Evolutionary conservation across 2,797 vertebrate species (phyloP).

Genomic region (Bufotes viridis): DNA sequence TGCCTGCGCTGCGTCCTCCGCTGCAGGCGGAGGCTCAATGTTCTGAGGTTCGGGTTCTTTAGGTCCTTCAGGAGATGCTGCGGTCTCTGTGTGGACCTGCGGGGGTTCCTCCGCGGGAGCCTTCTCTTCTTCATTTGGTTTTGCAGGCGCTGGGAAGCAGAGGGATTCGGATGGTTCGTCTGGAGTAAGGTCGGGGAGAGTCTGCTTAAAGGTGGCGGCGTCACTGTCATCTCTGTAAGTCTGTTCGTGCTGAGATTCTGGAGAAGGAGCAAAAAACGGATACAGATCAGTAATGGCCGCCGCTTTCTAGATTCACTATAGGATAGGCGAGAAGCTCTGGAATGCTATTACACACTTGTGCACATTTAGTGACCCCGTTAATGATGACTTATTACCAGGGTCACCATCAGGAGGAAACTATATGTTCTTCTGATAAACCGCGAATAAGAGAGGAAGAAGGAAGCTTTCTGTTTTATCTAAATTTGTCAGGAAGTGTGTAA

Average conservation of each 20-base stretch:
- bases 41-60: conserved; percentile 74
- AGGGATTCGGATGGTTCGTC: conserved; percentile 89
- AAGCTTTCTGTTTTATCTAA: background rate
- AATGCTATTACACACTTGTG: conserved; percentile 56
- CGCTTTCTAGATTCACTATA: background rate
- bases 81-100: conserved; percentile 67
- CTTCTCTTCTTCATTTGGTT: conserved; percentile 76
- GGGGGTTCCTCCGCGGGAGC: conserved; percentile 72
- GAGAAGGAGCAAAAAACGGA: conserved; percentile 46
- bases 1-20: conserved; percentile 69
- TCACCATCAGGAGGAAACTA: background rate
- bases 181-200: conserved; percentile 92
- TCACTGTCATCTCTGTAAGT: conserved; percentile 88
- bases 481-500: conserved; percentile 48
- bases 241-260: conserved; percentile 83
- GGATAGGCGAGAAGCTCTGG: conserved; percentile 10
- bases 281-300: conserved; percentile 12
- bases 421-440: background rate
- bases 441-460: too few relatives aligned
- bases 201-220: conserved; percentile 91
- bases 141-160: conserved; percentile 70
- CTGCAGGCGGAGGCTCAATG: conserved; percentile 68
- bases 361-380: background rate
- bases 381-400: background rate
- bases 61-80: conserved; percentile 69